Evolutionary conservation across 1,140 invertebrate genomes (phyloP).

Genomic region (Rhagoletis zephyria): DNA sequence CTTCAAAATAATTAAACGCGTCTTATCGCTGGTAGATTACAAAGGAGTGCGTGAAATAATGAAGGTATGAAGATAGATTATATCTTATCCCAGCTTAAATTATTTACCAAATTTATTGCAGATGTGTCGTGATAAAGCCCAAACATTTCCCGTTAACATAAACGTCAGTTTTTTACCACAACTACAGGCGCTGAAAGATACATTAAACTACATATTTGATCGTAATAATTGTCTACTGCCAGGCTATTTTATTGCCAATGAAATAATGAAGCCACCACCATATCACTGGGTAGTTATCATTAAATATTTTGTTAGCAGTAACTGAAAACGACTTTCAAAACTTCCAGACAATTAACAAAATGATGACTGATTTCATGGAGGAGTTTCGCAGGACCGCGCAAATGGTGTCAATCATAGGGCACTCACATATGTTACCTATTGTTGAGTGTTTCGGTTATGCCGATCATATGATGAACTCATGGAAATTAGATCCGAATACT

Average conservation of each 20-base stretch:
- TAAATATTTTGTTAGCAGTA: background rate
- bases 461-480: slow-evolving; percentile 90
- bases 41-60: slow-evolving; percentile 94
- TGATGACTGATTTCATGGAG: slow-evolving; percentile 91
- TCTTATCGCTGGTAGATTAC: slow-evolving; percentile 93
- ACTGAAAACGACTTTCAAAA: slow-evolving; percentile 22
- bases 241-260: slow-evolving; percentile 94
- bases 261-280: slow-evolving; percentile 91
- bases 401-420: slow-evolving; percentile 94
- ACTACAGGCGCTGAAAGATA: slow-evolving; percentile 84
- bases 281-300: slow-evolving; percentile 88
- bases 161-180: slow-evolving; percentile 86
- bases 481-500: slow-evolving; percentile 90
- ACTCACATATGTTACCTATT: slow-evolving; percentile 91
- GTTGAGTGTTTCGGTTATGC: slow-evolving; percentile 93
- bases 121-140: slow-evolving; percentile 87
- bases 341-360: slow-evolving; percentile 83
- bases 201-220: slow-evolving; percentile 92
- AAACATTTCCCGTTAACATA: slow-evolving; percentile 82
- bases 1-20: slow-evolving; percentile 87
- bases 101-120: background rate
- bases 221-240: slow-evolving; percentile 92
- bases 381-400: slow-evolving; percentile 92
- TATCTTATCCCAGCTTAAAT: background rate
- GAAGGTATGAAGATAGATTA: slow-evolving; percentile 75